Conservation (phyloP, 2,113 vertebrate genomes). For the Eulacestoma nigropectus region DNA sequence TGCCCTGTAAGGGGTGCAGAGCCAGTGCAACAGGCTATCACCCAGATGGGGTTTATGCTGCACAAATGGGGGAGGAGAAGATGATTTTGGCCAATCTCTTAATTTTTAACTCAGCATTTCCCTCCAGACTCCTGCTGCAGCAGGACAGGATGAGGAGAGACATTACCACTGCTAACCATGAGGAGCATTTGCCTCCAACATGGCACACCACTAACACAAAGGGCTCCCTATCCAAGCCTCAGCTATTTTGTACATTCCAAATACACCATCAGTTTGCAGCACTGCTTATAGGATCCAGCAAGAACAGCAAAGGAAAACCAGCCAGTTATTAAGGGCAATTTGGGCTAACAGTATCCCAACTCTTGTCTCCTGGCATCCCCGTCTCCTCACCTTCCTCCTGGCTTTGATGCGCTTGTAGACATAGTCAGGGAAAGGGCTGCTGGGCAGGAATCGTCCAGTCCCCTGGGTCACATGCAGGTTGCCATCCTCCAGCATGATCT, state of each 20-base stretch:
- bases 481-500: slow-evolving; percentile 92
- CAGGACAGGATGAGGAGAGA: neutral
- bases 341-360: neutral
- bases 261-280: neutral
- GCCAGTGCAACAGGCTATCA: neutral
- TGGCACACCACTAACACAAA: neutral
- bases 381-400: slow-evolving; percentile 85
- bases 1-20: neutral
- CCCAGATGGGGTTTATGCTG: neutral
- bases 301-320: neutral
- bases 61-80: neutral
- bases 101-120: neutral
- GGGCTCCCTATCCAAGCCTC: neutral
- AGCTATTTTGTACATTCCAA: neutral
- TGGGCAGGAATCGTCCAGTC: slow-evolving; percentile 89
- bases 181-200: neutral
- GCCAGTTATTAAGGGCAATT: neutral
- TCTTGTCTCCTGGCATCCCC: neutral
- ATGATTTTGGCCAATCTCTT: neutral
- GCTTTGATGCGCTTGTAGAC: slow-evolving; percentile 97
- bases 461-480: slow-evolving; percentile 87
- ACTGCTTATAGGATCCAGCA: neutral
- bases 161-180: neutral
- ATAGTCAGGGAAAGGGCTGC: slow-evolving; percentile 88
- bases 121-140: neutral